A percentile compares a stretch with the other conserved stretches of the same genome.
Evolutionary conservation across 2,113 vertebrate species (phyloP).

Genomic region (Rynchops niger): DNA sequence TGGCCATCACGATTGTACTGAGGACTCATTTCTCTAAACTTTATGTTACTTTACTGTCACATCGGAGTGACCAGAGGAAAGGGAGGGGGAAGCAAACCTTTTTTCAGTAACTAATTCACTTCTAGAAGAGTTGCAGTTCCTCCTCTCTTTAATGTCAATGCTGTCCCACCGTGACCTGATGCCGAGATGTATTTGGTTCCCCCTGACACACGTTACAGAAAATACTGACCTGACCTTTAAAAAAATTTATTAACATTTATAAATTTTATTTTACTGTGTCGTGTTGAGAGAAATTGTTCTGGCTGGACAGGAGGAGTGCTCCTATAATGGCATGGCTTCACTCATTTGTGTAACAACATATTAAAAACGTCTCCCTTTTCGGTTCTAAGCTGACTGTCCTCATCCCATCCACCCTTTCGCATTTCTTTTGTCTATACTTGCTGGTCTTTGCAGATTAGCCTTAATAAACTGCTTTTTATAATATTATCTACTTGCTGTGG

Average conservation of each 20-base stretch:
- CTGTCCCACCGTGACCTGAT: conserved; percentile 59
- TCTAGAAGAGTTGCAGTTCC: conserved; percentile 13
- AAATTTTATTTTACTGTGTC: conserved; percentile 60
- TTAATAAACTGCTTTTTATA: background rate
- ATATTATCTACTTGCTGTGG: background rate
- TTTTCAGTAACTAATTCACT: conserved; percentile 22
- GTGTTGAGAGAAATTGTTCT: conserved; percentile 8
- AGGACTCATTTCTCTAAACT: conserved; percentile 34
- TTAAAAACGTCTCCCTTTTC: background rate
- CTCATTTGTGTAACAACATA: background rate
- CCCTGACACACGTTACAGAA: conserved; percentile 7
- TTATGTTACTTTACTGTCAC: background rate
- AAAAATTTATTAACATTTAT: conserved; percentile 72
- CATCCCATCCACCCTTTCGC: background rate
- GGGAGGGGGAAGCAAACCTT: background rate
- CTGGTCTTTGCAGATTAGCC: background rate
- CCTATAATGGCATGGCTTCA: background rate
- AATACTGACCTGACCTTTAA: conserved; percentile 71
- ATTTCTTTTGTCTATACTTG: background rate
- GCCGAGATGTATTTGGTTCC: conserved; percentile 55
- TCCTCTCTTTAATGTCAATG: conserved; percentile 62
- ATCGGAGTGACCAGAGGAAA: background rate
- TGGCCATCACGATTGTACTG: background rate
- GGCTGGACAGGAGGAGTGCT: background rate
- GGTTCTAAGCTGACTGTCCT: background rate